Conservation (phyloP, 2,797 vertebrate species). For the Naso thynnoides region DNA sequence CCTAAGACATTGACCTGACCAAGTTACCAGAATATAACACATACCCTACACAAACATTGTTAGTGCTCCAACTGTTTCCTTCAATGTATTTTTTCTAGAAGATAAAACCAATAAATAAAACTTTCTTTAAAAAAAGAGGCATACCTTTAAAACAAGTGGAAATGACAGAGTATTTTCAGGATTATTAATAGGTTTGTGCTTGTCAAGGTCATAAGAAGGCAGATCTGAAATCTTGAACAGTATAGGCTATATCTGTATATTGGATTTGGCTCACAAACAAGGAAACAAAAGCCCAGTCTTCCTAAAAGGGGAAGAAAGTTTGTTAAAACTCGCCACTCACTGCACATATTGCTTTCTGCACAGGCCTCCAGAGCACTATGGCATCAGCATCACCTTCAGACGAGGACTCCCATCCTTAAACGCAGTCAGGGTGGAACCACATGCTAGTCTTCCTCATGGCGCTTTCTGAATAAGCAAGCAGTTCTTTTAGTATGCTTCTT, state of each 20-base stretch:
- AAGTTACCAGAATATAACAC: slow-evolving; percentile 78
- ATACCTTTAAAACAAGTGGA: slow-evolving; percentile 83
- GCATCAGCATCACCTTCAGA: slow-evolving; percentile 70
- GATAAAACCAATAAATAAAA: slow-evolving; percentile 87
- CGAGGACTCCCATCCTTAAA: slow-evolving; percentile 58
- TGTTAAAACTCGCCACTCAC: slow-evolving; percentile 81
- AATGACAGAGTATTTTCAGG: slow-evolving; percentile 82
- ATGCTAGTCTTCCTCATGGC: slow-evolving; percentile 67
- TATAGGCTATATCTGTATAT: slow-evolving; percentile 82
- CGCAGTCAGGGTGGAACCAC: slow-evolving; percentile 72
- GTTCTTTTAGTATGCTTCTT: slow-evolving; percentile 74
- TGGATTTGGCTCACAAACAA: slow-evolving; percentile 89
- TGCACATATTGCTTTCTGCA: slow-evolving; percentile 89
- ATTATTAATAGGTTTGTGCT: slow-evolving; percentile 90
- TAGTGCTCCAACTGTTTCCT: slow-evolving; percentile 83
- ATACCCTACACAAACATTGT: slow-evolving; percentile 78
- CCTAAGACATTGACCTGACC: slow-evolving; percentile 84
- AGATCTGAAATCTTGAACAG: slow-evolving; percentile 88
- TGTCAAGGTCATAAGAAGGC: slow-evolving; percentile 90
- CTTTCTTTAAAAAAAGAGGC: slow-evolving; percentile 70
- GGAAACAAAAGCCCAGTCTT: slow-evolving; percentile 83
- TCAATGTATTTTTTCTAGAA: slow-evolving; percentile 81
- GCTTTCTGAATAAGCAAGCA: slow-evolving; percentile 78
- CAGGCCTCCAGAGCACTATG: slow-evolving; percentile 75
- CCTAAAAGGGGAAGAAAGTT: slow-evolving; percentile 82